phyloP scores from a whole-genome alignment of 2,888 invertebrate species.

The Eurytoma adleriae region DNA sequence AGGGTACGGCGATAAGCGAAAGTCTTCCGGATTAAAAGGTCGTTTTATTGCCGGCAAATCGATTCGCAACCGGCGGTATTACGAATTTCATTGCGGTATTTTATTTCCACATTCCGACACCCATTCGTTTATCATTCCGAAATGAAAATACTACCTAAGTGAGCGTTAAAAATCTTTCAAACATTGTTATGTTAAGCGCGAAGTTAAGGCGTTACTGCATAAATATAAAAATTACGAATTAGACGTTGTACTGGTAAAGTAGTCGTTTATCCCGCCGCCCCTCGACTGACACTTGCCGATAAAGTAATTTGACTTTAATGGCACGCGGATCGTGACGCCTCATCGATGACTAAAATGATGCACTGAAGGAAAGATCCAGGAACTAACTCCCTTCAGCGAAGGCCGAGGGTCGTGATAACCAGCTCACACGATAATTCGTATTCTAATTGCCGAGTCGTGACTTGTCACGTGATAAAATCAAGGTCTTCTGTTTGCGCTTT shows the following conservation, averaged over 20 bases:
- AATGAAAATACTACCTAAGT: too few relatives aligned
- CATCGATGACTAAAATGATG: slow-evolving; percentile 41
- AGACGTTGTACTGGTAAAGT: too few relatives aligned
- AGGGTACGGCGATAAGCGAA: slow-evolving; percentile 6
- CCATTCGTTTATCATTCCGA: too few relatives aligned
- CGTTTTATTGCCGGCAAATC: slow-evolving; percentile 26
- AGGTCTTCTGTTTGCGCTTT: slow-evolving; percentile 52
- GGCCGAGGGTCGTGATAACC: slow-evolving; percentile 33
- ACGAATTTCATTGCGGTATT: slow-evolving; percentile 3
- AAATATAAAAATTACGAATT: too few relatives aligned
- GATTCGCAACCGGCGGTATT: slow-evolving; percentile 1
- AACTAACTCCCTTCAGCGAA: not conserved
- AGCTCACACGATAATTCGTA: slow-evolving; percentile 51
- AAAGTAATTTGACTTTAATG: slow-evolving; percentile 49
- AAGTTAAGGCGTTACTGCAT: too few relatives aligned
- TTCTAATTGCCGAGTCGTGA: slow-evolving; percentile 57
- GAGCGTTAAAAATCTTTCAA: too few relatives aligned
- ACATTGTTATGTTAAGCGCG: too few relatives aligned
- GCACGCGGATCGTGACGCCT: slow-evolving; percentile 1
- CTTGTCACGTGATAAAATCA: slow-evolving; percentile 59
- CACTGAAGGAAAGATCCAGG: slow-evolving; percentile 18
- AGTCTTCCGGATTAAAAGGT: slow-evolving; percentile 19
- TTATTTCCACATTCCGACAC: too few relatives aligned
- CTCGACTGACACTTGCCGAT: slow-evolving; percentile 6
- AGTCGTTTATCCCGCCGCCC: too few relatives aligned